Evolutionary conservation across 2,113 vertebrate species (phyloP), one percentile per base, ranked within the genome.

Genomic region (Cyphomyrus discorhynchus): DNA sequence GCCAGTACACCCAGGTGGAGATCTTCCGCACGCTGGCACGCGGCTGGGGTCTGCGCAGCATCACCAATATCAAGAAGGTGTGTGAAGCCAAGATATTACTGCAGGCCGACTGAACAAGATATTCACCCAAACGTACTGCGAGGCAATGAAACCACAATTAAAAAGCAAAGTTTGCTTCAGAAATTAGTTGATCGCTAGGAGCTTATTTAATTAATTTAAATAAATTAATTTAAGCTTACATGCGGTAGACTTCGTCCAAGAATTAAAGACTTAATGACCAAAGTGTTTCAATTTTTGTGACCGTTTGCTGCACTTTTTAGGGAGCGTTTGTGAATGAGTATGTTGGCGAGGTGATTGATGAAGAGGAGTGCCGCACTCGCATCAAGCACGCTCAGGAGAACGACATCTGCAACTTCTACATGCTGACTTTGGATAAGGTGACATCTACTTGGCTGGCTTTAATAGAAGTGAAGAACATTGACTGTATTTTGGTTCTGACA

Each of bases 351-450:
- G 94, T 99, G n/a, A 99, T 99, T 88, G 98, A 99, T 49, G 98
- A 99, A 93, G 98, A 99, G 91, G 98, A 99, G 88, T 99, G 98
- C 93, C 96, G 98, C 90, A 96, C 97, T 91, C 96, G 98, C 87
- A 99, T 99, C 92, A 96, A 94, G 92, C 96, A 98, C 0, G 98
- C 98, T 74, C 98, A 99, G 92, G 98, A 99, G 92, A 97, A 98
- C 0, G 97, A 99, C 94, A 99, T 99, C 93, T 96, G 95, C 92
- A 99, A 99, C 95, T 99, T 99, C 95, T 99, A 99, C 93, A 99
- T 99, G 98, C 96, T 99, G 56, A 99, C 98, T 27, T 95, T 99
- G 93, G 98, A 99, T 95, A 99, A 99, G 97, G 98, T 98, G 94
- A 93, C 92, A 21, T 46, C 88, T 19, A n/a, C 49, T 39, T 24